phyloP scores from a whole-genome alignment of 2,113 vertebrate genomes.

The Tapirus terrestris region DNA sequence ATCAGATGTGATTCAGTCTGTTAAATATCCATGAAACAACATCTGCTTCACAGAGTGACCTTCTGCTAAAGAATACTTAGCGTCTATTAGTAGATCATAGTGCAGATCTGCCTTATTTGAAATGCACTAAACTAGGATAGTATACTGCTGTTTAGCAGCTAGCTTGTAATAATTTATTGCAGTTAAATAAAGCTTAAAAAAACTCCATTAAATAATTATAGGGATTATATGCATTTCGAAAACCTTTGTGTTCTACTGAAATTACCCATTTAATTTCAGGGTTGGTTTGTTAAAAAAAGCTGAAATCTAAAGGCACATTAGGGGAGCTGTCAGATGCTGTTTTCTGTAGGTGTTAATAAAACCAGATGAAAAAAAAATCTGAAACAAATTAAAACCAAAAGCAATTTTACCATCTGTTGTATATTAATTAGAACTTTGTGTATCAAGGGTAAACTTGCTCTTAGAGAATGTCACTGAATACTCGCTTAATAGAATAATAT shows the following conservation, averaged over 20 bases:
- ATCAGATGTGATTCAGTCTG: constrained; percentile 98
- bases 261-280: constrained; percentile 90
- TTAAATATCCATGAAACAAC: constrained; percentile 98
- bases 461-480: constrained; percentile 87
- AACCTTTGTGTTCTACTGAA: constrained; percentile 87
- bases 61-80: constrained; percentile 95
- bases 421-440: constrained; percentile 88
- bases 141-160: constrained; percentile 86
- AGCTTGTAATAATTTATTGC: constrained; percentile 89
- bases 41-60: constrained; percentile 98
- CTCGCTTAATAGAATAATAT: constrained; percentile 87
- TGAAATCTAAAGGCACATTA: constrained; percentile 85
- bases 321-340: constrained; percentile 87
- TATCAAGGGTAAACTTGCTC: constrained; percentile 89
- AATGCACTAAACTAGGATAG: constrained; percentile 85
- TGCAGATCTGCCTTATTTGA: constrained; percentile 87
- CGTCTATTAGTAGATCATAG: constrained; percentile 89
- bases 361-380: constrained; percentile 84
- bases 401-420: constrained; percentile 91
- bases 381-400: constrained; percentile 90
- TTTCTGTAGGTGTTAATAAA: constrained; percentile 91
- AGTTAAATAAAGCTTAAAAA: constrained; percentile 90
- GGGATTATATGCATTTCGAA: constrained; percentile 87
- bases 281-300: constrained; percentile 87
- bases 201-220: constrained; percentile 89